A percentile compares a stretch with the other conserved stretches of the same genome.
Conservation (phyloP, 2,113 vertebrate genomes). For the Hippopotamus amphibius region DNA sequence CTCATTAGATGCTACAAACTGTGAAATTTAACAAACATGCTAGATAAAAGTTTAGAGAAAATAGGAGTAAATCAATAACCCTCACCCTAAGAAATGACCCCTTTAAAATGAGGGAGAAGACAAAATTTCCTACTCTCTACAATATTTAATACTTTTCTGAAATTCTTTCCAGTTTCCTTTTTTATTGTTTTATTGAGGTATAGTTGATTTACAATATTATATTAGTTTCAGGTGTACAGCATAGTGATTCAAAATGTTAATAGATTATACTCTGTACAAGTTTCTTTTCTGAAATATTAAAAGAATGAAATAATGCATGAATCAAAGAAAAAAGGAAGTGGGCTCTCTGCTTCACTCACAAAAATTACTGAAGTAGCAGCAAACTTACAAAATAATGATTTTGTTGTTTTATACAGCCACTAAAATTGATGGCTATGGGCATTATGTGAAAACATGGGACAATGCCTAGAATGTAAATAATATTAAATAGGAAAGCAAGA, state of each 20-base stretch:
- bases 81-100: neutral
- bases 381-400: neutral
- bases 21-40: neutral
- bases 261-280: neutral
- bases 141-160: neutral
- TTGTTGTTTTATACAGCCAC: neutral
- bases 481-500: neutral
- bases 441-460: neutral
- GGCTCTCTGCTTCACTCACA: neutral
- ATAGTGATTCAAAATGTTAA: neutral
- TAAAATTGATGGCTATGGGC: neutral
- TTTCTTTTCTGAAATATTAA: neutral
- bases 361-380: neutral
- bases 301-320: neutral
- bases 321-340: neutral
- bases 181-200: neutral
- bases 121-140: neutral
- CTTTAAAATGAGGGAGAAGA: conserved; percentile 5
- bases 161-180: neutral
- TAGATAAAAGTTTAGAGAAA: conserved; percentile 1
- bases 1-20: neutral
- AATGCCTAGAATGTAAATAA: neutral
- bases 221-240: neutral
- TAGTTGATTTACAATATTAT: neutral
- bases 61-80: neutral